phyloP scores from a whole-genome alignment of 2,113 vertebrate genomes.

The Amazona vittata region DNA sequence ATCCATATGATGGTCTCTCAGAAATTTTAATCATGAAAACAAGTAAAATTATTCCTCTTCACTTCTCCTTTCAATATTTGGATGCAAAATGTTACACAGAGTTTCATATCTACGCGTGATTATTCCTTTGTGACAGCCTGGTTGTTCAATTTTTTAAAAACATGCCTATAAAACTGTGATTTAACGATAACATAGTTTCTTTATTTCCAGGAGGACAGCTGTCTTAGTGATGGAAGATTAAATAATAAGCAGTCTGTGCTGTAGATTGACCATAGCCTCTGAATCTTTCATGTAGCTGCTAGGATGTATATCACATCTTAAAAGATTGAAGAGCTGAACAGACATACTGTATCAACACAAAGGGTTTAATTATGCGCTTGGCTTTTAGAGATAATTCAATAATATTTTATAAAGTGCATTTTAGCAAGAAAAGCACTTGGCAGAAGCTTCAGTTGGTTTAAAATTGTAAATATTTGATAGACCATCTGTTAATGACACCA shows the following conservation, averaged over 20 bases:
- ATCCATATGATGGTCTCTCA: not conserved
- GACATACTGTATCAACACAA: not conserved
- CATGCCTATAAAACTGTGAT: not conserved
- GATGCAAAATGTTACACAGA: not conserved
- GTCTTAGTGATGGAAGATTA: not conserved
- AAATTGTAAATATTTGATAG: constrained; percentile 34
- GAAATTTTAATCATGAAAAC: not conserved
- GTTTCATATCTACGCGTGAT: not conserved
- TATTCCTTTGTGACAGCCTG: not conserved
- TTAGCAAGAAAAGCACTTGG: not conserved
- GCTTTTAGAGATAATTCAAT: not conserved
- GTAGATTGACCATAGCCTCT: not conserved
- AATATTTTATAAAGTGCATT: not conserved
- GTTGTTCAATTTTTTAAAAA: constrained; percentile 48
- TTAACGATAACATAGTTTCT: not conserved
- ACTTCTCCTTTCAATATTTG: not conserved
- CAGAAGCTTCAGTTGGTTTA: not conserved
- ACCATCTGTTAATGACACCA: not conserved
- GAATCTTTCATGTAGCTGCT: not conserved
- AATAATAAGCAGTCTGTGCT: not conserved
- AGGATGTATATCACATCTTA: not conserved
- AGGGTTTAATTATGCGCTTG: not conserved
- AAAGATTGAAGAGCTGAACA: not conserved
- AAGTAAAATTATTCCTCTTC: not conserved
- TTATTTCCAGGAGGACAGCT: constrained; percentile 16